phyloP scores from a whole-genome alignment of 2,888 invertebrate species.

The Macroteleia sp. region DNA sequence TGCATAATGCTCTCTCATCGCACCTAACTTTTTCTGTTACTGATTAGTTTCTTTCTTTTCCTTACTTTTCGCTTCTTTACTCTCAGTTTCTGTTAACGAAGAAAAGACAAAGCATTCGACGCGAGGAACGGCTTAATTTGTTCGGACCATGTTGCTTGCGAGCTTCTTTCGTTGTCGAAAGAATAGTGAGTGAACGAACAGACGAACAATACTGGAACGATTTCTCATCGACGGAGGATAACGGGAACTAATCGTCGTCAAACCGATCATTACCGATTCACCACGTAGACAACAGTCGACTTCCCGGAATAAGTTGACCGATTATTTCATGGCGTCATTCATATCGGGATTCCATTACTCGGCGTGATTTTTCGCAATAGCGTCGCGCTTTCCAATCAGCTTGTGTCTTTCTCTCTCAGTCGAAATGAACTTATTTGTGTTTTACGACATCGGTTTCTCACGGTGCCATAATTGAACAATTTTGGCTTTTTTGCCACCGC shows the following conservation, averaged over 20 bases:
- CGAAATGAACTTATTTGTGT: constrained; percentile 53
- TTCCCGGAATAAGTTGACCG: constrained; percentile 55
- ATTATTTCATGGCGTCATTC: constrained; percentile 58
- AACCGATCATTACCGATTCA: constrained; percentile 64
- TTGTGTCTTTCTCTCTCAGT: constrained; percentile 20
- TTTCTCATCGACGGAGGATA: constrained; percentile 50
- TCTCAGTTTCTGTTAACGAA: constrained; percentile 22
- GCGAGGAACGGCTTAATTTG: constrained; percentile 59
- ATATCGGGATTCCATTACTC: constrained; percentile 56
- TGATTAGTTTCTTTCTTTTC: constrained; percentile 20
- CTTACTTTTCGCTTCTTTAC: constrained; percentile 29
- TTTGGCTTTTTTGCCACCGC: constrained; percentile 44
- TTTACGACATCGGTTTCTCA: constrained; percentile 57
- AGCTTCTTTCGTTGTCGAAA: constrained; percentile 45
- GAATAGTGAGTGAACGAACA: constrained; percentile 41
- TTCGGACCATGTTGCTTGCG: constrained; percentile 35
- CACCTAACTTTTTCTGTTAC: constrained; percentile 18
- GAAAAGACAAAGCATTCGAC: constrained; percentile 41
- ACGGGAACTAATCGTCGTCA: constrained; percentile 62
- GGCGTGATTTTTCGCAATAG: constrained; percentile 53
- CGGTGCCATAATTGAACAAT: constrained; percentile 56
- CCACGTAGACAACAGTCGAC: constrained; percentile 47
- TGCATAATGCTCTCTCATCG: no score
- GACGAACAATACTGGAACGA: constrained; percentile 28
- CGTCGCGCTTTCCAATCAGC: constrained; percentile 60